A percentile compares a stretch with the other conserved stretches of the same genome.
These are phyloP conservation scores for Drosophila tripunctata DNA, from an alignment of 2,888 invertebrate species.

Conservation along the genomic window DNA sequence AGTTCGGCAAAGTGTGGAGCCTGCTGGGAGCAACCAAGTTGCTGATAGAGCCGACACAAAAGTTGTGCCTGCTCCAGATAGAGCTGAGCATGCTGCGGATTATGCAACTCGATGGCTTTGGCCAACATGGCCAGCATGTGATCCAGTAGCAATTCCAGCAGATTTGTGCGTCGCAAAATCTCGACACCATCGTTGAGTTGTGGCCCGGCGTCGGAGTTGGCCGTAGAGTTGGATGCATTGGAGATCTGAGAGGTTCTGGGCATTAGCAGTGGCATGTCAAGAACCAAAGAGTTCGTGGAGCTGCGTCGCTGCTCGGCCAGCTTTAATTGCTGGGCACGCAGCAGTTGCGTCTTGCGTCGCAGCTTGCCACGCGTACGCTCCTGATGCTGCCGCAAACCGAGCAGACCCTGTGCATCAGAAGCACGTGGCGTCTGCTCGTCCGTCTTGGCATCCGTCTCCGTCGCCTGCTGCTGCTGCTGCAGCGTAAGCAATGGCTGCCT, in stretches of 20 bases:
- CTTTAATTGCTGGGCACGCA: conserved; percentile 66
- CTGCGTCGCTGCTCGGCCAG: conserved; percentile 67
- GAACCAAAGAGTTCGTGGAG: conserved; percentile 84
- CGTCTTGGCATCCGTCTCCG: not conserved
- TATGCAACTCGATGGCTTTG: conserved; percentile 87
- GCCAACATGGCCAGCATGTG: conserved; percentile 90
- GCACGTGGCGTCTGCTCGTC: too few species aligned
- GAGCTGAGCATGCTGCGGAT: conserved; percentile 87
- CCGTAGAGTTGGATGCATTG: not conserved
- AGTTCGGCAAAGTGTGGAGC: conserved; percentile 86
- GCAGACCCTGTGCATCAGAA: conserved; percentile 81
- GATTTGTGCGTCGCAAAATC: conserved; percentile 86
- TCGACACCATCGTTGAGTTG: conserved; percentile 85
- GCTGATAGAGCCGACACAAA: conserved; percentile 87
- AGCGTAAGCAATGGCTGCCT: conserved; percentile 35
- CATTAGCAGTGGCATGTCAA: conserved; percentile 86
- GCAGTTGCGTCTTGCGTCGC: conserved; percentile 84
- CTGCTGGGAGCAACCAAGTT: conserved; percentile 85
- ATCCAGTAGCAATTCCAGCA: conserved; percentile 89
- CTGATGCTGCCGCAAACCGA: conserved; percentile 85
- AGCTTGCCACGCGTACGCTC: conserved; percentile 85
- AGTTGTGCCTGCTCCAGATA: conserved; percentile 90
- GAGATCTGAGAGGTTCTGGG: conserved; percentile 18
- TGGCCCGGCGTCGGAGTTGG: not conserved
- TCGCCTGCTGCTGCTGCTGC: not conserved